These are phyloP conservation scores for Pontoporia blainvillei DNA, from an alignment of 2,113 vertebrate species.

Conservation along the genomic window DNA sequence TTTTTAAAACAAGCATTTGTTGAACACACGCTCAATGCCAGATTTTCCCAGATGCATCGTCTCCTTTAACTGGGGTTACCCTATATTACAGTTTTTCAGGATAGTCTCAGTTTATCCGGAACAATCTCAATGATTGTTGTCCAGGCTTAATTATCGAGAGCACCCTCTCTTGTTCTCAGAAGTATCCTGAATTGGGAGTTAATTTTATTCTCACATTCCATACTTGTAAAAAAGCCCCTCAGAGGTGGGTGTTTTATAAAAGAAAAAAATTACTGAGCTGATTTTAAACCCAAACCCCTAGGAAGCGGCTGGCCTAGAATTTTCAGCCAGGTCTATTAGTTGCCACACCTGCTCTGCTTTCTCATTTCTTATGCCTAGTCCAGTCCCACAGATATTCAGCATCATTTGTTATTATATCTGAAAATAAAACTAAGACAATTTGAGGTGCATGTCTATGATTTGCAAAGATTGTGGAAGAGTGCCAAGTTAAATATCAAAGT, in stretches of 20 bases:
- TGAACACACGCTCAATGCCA: background rate
- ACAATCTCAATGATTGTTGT: background rate
- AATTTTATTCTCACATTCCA: background rate
- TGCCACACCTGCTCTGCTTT: background rate
- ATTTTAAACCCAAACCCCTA: background rate
- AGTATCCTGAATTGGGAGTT: background rate
- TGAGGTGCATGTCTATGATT: background rate
- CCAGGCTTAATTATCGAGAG: background rate
- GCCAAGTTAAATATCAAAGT: background rate
- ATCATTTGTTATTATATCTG: background rate
- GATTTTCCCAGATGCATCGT: background rate
- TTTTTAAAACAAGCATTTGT: background rate
- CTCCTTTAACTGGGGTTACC: background rate
- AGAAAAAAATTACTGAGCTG: background rate
- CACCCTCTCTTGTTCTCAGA: background rate
- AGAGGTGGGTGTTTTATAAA: background rate
- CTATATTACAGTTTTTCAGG: background rate
- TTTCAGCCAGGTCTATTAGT: background rate
- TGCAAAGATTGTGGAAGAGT: background rate
- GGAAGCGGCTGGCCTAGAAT: background rate
- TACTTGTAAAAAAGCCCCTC: background rate
- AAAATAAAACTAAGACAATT: background rate
- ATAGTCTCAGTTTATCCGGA: background rate
- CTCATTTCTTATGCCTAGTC: background rate
- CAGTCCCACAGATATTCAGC: background rate